Evolutionary conservation across 2,888 invertebrate genomes (phyloP).

Genomic region (Pinctada fucata): DNA sequence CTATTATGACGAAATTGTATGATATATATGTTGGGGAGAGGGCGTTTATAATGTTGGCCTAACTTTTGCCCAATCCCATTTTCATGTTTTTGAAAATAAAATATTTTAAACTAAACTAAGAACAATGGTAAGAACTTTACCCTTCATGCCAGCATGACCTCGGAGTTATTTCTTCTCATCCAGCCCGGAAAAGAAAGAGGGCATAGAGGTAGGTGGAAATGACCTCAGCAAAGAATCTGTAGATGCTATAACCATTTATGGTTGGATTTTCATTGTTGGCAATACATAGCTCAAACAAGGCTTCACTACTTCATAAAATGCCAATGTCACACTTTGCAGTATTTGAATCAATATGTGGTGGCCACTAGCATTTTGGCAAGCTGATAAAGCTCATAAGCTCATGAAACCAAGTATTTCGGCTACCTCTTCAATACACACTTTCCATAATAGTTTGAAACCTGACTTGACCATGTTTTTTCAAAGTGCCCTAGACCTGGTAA

Average conservation of each 20-base stretch:
- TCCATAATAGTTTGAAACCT: constrained; percentile 27
- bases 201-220: constrained; percentile 28
- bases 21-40: no score
- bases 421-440: constrained; percentile 18
- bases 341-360: constrained; percentile 37
- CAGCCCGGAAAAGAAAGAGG: constrained; percentile 33
- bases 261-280: background rate
- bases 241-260: background rate
- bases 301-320: constrained; percentile 15
- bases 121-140: constrained; percentile 24
- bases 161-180: constrained; percentile 30
- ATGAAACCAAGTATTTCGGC: constrained; percentile 37
- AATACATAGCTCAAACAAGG: background rate
- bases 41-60: no score
- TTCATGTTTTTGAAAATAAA: background rate
- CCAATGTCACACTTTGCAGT: constrained; percentile 20
- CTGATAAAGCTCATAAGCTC: constrained; percentile 15
- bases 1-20: no score
- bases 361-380: constrained; percentile 5
- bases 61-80: background rate
- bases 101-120: constrained; percentile 20
- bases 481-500: background rate
- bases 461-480: constrained; percentile 1
- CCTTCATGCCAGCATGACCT: constrained; percentile 16
- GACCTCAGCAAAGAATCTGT: constrained; percentile 28